Evolutionary conservation across 2,113 vertebrate genomes (phyloP).

Genomic region (Sterna hirundo): DNA sequence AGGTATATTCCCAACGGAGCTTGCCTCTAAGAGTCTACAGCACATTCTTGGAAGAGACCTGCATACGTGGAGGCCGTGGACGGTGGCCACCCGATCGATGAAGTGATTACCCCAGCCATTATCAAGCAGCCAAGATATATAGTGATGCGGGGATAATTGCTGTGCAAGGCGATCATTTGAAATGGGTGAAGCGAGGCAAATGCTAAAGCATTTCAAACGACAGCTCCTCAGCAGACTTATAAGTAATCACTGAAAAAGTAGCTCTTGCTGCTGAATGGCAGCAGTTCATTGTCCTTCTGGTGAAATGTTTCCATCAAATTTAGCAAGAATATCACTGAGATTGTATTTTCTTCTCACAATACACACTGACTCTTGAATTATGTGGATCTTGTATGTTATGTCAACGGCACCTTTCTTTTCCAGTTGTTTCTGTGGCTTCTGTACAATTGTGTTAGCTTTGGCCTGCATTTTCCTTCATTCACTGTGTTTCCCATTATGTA

Average conservation of each 20-base stretch:
- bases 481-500: not conserved
- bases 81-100: not conserved
- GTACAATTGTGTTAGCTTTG: not conserved
- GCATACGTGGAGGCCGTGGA: rapidly evolving
- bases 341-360: not conserved
- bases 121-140: not conserved
- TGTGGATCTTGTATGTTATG: not conserved
- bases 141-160: not conserved
- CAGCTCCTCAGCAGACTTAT: not conserved
- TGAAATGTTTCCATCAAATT: not conserved
- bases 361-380: not conserved
- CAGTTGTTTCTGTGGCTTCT: not conserved
- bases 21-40: not conserved
- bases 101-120: not conserved
- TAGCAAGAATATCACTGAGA: not conserved
- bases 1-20: not conserved
- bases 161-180: not conserved
- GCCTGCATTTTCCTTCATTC: not conserved
- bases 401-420: not conserved
- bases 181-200: not conserved
- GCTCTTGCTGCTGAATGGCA: not conserved
- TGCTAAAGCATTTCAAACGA: not conserved
- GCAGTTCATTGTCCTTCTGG: not conserved
- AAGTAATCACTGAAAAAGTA: not conserved
- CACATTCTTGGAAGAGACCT: not conserved